Evolutionary conservation across 1,140 invertebrate species (phyloP).

Genomic region (Sitobion miscanthi): DNA sequence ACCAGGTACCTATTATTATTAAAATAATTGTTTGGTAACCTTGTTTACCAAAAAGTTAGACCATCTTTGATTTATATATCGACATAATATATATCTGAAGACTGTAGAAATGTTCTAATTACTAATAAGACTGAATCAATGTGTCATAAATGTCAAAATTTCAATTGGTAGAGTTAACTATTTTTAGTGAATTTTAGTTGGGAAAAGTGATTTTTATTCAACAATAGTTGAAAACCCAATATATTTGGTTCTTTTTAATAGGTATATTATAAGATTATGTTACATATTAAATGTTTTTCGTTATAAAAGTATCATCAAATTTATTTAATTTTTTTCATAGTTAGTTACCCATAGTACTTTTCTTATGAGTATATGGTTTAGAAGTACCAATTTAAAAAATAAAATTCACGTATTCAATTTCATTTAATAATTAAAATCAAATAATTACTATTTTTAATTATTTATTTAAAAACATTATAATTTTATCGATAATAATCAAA

Average conservation of each 20-base stretch:
- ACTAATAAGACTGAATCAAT: no score
- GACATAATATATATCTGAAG: no score
- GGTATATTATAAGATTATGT: background rate
- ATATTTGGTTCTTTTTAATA: background rate
- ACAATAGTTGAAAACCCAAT: background rate
- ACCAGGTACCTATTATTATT: no score
- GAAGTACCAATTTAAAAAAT: background rate
- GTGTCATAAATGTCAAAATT: no score
- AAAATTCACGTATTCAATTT: background rate
- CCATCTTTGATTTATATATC: no score
- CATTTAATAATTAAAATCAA: background rate
- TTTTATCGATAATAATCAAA: background rate
- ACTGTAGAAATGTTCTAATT: no score
- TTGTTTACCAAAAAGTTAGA: no score
- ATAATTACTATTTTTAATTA: background rate
- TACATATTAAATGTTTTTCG: background rate
- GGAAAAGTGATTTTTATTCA: background rate
- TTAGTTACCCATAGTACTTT: background rate
- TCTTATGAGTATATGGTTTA: background rate
- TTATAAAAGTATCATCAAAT: background rate
- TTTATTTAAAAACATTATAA: background rate
- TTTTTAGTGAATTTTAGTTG: background rate
- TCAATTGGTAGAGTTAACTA: background rate
- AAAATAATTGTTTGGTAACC: no score
- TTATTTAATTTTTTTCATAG: background rate